phyloP scores from a whole-genome alignment of 1,140 invertebrate genomes.

The Cylas formicarius region DNA sequence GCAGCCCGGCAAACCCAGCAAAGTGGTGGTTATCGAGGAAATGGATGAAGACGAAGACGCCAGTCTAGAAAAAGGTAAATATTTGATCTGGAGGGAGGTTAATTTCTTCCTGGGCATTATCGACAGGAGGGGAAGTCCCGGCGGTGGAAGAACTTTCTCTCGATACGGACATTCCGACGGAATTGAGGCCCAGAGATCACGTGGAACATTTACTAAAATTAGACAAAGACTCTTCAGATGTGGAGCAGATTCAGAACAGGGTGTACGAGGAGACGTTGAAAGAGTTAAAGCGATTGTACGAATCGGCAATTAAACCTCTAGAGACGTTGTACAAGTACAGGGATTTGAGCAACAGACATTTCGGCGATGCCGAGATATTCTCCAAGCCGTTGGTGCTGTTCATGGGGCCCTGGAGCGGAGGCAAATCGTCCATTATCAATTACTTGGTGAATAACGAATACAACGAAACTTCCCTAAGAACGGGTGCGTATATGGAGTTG shows the following conservation, averaged over 20 bases:
- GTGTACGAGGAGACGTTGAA: conserved; percentile 69
- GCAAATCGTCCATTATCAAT: conserved; percentile 91
- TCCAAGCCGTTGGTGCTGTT: conserved; percentile 88
- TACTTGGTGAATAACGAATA: conserved; percentile 85
- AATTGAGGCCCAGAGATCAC: conserved; percentile 70
- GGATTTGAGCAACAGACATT: conserved; percentile 86
- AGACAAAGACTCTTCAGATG: conserved; percentile 64
- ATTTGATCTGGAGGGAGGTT: too few species aligned
- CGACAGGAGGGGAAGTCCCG: conserved; percentile 30
- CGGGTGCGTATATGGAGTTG: conserved; percentile 54
- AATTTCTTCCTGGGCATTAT: not conserved
- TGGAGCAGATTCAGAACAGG: conserved; percentile 64
- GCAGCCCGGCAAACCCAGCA: conserved; percentile 7
- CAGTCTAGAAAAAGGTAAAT: conserved; percentile 16
- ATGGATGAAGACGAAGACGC: conserved; percentile 20
- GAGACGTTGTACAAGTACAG: conserved; percentile 86
- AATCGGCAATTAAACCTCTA: conserved; percentile 80
- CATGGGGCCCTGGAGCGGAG: conserved; percentile 93
- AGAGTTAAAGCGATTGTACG: conserved; percentile 82
- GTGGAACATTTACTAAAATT: conserved; percentile 73
- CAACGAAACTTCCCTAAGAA: conserved; percentile 71
- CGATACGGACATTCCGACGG: conserved; percentile 66
- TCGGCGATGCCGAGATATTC: conserved; percentile 91
- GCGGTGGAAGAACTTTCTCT: conserved; percentile 52
- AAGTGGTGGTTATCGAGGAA: conserved; percentile 10